Evolutionary conservation across 2,888 invertebrate species (phyloP), one percentile per base, ranked within the genome.

Genomic region (Allacma fusca): DNA sequence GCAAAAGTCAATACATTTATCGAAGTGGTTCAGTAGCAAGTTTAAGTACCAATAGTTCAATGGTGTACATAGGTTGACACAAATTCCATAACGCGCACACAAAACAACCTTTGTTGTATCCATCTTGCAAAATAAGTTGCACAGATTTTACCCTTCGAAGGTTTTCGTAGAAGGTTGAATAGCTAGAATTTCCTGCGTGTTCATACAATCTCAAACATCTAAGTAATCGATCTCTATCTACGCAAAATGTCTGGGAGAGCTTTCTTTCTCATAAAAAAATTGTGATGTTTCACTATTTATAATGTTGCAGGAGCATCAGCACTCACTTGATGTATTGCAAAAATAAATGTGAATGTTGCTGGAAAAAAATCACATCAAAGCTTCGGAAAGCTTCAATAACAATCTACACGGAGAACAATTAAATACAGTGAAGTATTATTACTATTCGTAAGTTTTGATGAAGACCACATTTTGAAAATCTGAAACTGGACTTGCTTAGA

Each of bases 121-220:
- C 59, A 13, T 62, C 24, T 62, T 62, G 2, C 23, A 12, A 62
- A 21, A 2, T 23, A 26, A 62, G 19, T 57, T 57, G 19, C 5
- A 62, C 12, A 62, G 24, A 24, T 23, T 62, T 62, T 62, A 4
- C 16, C 1, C 24, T 62, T 24, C 4, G 9, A 7, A 34, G 34
- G 9, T 34, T 34, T 62, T 4, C 24, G n/a, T 24, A 62, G 62
- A 4, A 23, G 24, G 12, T 23, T 62, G 24, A 62, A 62, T 24
- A n/a, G 9, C 62, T n/a, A 24, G 7, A 62, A 62, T 62, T 23
- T 62, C 26, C n/a, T 50, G 19, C n/a, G 24, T 62, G 4, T 13
- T 62, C 62, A 62, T 23, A 62, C 62, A 62, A 62, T 62, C 62
- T 62, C 62, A 62, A 62, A 23, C 62, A 62, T 62, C 62, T 62